Percentiles rank a stretch among this genome's conserved stretches.
Conservation (phyloP, 2,113 vertebrate species). For the Podarcis cretensis region DNA sequence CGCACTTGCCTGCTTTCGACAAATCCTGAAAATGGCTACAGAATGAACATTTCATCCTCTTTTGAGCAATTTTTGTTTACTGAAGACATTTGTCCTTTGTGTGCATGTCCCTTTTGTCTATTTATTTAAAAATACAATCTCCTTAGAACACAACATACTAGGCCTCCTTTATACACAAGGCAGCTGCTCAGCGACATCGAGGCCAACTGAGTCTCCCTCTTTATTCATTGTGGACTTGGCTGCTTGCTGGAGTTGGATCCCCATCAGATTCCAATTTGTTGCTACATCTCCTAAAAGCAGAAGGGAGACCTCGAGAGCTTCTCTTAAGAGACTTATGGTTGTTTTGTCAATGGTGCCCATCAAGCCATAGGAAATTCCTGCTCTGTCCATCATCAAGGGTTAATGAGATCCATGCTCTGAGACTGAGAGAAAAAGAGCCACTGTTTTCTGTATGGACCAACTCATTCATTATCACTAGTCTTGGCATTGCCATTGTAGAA, state of each 20-base stretch:
- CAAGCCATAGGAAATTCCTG: slow-evolving; percentile 71
- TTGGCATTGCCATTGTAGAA: too few species aligned
- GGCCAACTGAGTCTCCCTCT: slow-evolving; percentile 26
- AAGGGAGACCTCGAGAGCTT: slow-evolving; percentile 58
- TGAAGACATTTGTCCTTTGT: not conserved
- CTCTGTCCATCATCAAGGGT: slow-evolving; percentile 49
- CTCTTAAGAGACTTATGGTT: slow-evolving; percentile 65
- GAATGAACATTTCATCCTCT: not conserved
- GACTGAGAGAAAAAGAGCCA: slow-evolving; percentile 54
- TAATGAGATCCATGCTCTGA: slow-evolving; percentile 59
- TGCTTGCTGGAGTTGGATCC: not conserved
- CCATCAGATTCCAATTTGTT: slow-evolving; percentile 53
- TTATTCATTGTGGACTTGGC: slow-evolving; percentile 22
- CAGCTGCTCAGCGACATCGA: slow-evolving; percentile 34
- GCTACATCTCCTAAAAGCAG: slow-evolving; percentile 38
- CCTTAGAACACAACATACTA: slow-evolving; percentile 41
- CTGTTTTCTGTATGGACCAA: slow-evolving; percentile 43
- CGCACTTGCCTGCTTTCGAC: not conserved
- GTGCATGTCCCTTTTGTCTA: rapidly evolving
- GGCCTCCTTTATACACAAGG: slow-evolving; percentile 45
- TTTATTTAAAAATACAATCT: slow-evolving; percentile 45
- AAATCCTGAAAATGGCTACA: not conserved
- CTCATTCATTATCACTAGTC: not conserved
- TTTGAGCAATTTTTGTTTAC: not conserved
- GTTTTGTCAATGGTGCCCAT: slow-evolving; percentile 74